These are phyloP conservation scores for Dipodomys merriami DNA, from an alignment of 2,113 vertebrate genomes.

Conservation along the genomic window DNA sequence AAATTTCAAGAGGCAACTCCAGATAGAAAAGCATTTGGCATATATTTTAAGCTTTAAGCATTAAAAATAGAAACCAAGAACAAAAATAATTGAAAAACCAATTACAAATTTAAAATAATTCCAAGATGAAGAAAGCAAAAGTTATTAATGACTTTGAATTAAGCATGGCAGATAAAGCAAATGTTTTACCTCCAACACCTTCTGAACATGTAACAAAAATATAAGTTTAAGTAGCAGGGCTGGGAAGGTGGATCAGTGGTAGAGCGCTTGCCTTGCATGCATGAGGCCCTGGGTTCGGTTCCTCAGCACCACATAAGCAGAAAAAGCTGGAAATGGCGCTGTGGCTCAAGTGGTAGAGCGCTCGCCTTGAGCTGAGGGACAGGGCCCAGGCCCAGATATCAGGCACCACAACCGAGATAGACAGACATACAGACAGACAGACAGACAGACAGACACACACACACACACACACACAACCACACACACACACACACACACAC, in stretches of 20 bases:
- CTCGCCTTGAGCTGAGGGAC: no score
- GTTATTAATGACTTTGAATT: constrained; percentile 6
- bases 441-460: no score
- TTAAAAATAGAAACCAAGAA: neutral
- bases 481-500: no score
- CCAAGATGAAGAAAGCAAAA: constrained; percentile 14
- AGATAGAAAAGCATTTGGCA: constrained; percentile 29
- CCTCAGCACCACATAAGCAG: no score
- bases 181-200: neutral
- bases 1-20: constrained; percentile 52
- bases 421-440: no score
- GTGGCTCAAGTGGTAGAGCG: no score
- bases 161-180: constrained; percentile 49
- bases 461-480: no score
- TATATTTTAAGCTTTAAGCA: neutral
- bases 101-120: constrained; percentile 59
- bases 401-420: no score
- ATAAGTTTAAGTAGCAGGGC: constrained; percentile 21
- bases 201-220: constrained; percentile 2
- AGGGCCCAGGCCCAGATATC: neutral
- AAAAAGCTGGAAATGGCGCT: no score
- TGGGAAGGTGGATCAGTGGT: no score
- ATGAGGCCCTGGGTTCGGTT: no score
- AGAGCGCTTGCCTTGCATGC: no score
- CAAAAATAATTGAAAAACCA: neutral